phyloP scores from a whole-genome alignment of 2,888 invertebrate genomes.

The Drosophila merina region DNA sequence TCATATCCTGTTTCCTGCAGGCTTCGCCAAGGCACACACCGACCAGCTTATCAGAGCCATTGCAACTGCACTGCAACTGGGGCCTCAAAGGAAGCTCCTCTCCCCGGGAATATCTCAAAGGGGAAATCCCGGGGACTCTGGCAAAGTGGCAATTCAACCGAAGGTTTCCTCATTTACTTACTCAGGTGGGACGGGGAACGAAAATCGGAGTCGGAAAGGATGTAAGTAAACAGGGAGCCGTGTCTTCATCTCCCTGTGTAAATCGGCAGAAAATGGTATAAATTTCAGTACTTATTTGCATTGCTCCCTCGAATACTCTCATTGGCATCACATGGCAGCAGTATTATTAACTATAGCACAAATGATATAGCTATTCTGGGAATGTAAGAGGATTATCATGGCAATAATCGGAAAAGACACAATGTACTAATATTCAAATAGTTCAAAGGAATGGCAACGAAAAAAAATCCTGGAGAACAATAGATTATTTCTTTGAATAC shows the following conservation, averaged over 20 bases:
- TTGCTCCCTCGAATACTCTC: slow-evolving; percentile 19
- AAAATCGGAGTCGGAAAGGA: background rate
- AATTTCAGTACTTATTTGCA: slow-evolving; percentile 37
- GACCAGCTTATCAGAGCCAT: slow-evolving; percentile 58
- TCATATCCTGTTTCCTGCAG: slow-evolving; percentile 80
- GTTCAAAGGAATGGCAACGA: background rate
- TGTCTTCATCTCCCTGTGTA: slow-evolving; percentile 24
- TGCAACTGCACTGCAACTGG: slow-evolving; percentile 25
- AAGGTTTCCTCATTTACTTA: slow-evolving; percentile 29
- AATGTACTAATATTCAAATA: background rate
- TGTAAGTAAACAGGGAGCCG: slow-evolving; percentile 7
- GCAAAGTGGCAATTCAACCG: slow-evolving; percentile 32
- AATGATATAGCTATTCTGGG: background rate
- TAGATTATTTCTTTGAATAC: background rate
- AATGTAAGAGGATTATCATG: background rate
- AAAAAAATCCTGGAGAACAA: background rate
- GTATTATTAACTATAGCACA: slow-evolving; percentile 17
- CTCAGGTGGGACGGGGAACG: background rate
- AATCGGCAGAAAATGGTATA: slow-evolving; percentile 35
- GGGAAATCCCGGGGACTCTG: slow-evolving; percentile 6
- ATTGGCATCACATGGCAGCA: background rate
- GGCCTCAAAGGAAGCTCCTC: slow-evolving; percentile 35
- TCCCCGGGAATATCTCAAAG: slow-evolving; percentile 3
- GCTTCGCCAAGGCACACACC: slow-evolving; percentile 20
- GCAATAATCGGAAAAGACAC: background rate